Base-by-base conservation (phyloP, 1,140 invertebrate genomes). In the Drosophila kepulauana region DNA sequence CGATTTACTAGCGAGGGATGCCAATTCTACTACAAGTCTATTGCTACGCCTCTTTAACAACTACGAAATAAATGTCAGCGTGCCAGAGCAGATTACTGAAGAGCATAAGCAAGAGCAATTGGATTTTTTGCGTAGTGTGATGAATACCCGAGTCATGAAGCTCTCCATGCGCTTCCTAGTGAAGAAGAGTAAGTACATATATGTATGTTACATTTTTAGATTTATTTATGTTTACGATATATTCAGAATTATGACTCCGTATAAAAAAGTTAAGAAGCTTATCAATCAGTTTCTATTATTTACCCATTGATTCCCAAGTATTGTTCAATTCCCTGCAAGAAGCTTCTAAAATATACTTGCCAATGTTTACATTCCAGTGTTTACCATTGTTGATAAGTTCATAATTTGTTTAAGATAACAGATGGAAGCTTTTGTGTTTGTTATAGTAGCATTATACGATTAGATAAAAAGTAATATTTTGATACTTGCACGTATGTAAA, bases 81-180 rank as follows among this genome's bases (percentile, higher is more conserved):
- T 95, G 5, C 94, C 95, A 70, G 97, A 98, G 92, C 92, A 95
- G 45, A 95, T 97, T 0, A 97, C 96, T 5, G 90, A 95, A n/a
- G 94, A 95, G 92, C 96, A 97, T 89, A 93, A 93, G 67, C 93
- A 93, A 54, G 97, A 98, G 93, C 96, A 97, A 91, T 94, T 95
- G 67, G 94, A 94, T n/a, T 96, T 97, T 74, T 93, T 98, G 52
- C 94, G 96, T 86, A 94, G 94, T 0, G 94, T 97, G 20, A 94
- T 97, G 93, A 92, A 94, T 20, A 97, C 97, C 0, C 91, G 94
- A 11, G 94, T 97, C 4, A 97, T 98, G 95, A 94, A 95, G 76
- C 94, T 95, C 69, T 94, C 96, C 2, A 95, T 96, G 93, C 63
- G 63, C 0, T 88, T 68, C 45, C 13, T 88, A 10, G 75, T 49